A percentile compares a stretch with the other conserved stretches of the same genome.
Conservation (phyloP, 2,797 vertebrate species). For the Octomys mimax region DNA sequence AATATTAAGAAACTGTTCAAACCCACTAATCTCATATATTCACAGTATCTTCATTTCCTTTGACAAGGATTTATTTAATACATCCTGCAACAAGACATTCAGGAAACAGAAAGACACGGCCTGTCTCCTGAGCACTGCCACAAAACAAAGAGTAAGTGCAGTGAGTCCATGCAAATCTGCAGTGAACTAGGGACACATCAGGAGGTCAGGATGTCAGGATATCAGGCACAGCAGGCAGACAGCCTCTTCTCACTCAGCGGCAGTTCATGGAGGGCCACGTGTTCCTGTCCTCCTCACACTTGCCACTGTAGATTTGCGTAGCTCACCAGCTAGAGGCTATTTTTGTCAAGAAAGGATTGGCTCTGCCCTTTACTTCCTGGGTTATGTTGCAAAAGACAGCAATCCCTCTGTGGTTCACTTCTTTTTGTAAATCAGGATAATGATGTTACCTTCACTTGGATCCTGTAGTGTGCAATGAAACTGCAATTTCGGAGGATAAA, state of each 20-base stretch:
- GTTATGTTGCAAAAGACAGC: neutral
- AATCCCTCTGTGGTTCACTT: neutral
- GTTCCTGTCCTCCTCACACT: neutral
- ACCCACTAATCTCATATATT: neutral
- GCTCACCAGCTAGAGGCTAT: neutral
- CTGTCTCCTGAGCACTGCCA: neutral
- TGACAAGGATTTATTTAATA: neutral
- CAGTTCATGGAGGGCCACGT: neutral
- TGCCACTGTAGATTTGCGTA: neutral
- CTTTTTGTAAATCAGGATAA: neutral
- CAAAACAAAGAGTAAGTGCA: neutral
- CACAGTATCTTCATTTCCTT: neutral
- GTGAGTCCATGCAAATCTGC: too few relatives aligned
- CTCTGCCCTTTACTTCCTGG: neutral
- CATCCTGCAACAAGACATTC: neutral
- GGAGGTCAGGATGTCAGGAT: too few relatives aligned
- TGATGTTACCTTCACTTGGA: neutral
- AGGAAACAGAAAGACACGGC: neutral
- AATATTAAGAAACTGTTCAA: neutral
- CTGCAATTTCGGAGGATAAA: neutral
- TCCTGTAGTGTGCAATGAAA: neutral
- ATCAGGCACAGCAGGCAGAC: neutral
- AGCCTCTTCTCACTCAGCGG: fast-evolving
- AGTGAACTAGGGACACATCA: too few relatives aligned
- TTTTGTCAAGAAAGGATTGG: neutral